Base-by-base conservation (phyloP, 2,113 vertebrate genomes). In the Chroicocephalus ridibundus region DNA sequence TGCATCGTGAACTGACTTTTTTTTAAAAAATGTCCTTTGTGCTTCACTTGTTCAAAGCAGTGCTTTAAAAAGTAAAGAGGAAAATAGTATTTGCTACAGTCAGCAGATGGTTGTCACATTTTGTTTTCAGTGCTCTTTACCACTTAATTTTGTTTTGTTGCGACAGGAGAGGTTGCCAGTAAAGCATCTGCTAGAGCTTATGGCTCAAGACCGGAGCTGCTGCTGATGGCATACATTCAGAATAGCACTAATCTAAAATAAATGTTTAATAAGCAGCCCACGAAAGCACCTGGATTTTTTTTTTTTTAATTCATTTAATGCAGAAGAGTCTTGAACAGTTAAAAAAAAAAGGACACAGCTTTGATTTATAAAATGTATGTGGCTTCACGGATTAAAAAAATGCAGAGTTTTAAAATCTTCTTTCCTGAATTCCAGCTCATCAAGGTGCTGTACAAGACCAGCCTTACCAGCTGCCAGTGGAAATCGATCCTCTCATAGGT, bases 401-500 rank as follows among this genome's bases (percentile, higher is more conserved):
- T 32, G 78, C 86, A 19, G 81, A 93, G 74, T 97, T 97, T 96
- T 86, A 88, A 97, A 93, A 96, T 97, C 96, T 98, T 98, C 94
- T 96, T 87, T 98, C 93, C 96, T 98, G 98, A 97, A 97, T 99
- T 98, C 97, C 98, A 99, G 99, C 99, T 99, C 99, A 99, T 98
- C 99, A 99, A 98, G 98, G 98, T 98, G 98, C 99, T 90, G 98
- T 98, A 94, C 99, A 99, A 96, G 99, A 99, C 98, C 99, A 99
- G 98, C 99, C 99, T 98, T 99, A 99, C 99, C 99, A 99, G 98
- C 99, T 99, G 98, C 99, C 99, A 92, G 99, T 99, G 98, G 99
- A 99, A 98, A 99, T 99, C 96, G 99, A 99, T 99, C 99, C 99
- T 98, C 98, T 99, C 98, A 98, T 99, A 99, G 99, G 99, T 99